These are phyloP conservation scores for Watsonalla binaria DNA, from an alignment of 2,888 invertebrate species.

Conservation along the genomic window DNA sequence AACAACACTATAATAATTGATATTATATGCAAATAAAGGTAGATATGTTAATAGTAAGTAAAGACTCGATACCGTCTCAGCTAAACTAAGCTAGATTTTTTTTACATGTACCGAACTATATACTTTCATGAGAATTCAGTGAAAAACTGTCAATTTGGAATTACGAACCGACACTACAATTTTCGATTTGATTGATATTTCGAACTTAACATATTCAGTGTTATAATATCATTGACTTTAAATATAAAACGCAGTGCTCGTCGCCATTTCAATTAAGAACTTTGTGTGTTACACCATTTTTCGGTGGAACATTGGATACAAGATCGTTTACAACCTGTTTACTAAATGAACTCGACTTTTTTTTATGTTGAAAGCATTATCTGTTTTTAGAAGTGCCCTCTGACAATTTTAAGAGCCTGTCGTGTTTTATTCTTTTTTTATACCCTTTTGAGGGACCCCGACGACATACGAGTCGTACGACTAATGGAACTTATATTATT, in stretches of 20 bases:
- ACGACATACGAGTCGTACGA: conserved; percentile 15
- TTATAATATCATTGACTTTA: too few species aligned
- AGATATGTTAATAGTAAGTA: too few species aligned
- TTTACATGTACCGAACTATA: too few species aligned
- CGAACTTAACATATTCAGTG: too few species aligned
- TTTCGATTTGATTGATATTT: too few species aligned
- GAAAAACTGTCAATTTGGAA: too few species aligned
- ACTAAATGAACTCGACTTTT: conserved; percentile 58
- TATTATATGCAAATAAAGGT: too few species aligned
- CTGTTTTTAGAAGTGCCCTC: conserved; percentile 61
- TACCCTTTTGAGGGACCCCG: conserved; percentile 21
- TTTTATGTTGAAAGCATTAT: conserved; percentile 60
- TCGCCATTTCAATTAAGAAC: neutral
- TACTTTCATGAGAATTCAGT: too few species aligned
- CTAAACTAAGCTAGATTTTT: too few species aligned
- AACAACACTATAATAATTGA: neutral
- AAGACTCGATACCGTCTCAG: too few species aligned
- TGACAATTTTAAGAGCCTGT: conserved; percentile 61
- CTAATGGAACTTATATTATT: conserved; percentile 58
- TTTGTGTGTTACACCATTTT: conserved; percentile 35
- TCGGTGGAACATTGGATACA: conserved; percentile 33
- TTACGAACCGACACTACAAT: too few species aligned
- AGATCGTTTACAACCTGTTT: conserved; percentile 70
- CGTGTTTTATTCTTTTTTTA: conserved; percentile 36
- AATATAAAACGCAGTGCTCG: neutral